Base-by-base conservation (phyloP, 53 echinoderm and acorn worm species). In the Glandiceps talaboti region DNA sequence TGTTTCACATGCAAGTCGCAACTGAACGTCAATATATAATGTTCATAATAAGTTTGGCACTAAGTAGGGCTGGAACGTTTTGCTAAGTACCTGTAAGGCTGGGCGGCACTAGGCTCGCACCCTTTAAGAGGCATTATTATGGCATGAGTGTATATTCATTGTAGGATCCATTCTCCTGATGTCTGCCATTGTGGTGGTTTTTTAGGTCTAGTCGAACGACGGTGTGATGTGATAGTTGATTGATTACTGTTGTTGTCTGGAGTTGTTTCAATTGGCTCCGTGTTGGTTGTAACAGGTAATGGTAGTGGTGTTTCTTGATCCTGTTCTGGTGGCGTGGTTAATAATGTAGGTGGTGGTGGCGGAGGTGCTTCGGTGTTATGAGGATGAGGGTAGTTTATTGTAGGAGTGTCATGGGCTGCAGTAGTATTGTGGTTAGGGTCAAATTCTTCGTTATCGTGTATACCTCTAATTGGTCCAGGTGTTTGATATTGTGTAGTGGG, bases 181-280 rank as follows among this genome's bases (percentile, higher is more conserved):
- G 1, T 32, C 32, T 78, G 79, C 79, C 32, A 32, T 32, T 32
- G 26, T 14, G 79, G 79, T 26, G 26, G 1, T 10, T 27, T 31
- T 26, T 78, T 78, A 0, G 26, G 28, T 76, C 32, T 78, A 0
- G 79, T 78, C 27, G 79, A 78, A 31, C 32, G 79, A 78, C 79
- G 79, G 27, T 30, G 26, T 1, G 31, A 0, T 27, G 27, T 14
- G 1, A 20, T 27, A 32, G 32, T 31, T 14, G 26, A 32, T 1
- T 30, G 32, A 25, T 32, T 31, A 31, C 6, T 20, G 20, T 1
- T 32, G 27, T 30, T 31, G 32, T 20, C 1, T 1, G 31, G 0
- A 32, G 1, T 20, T 12, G 20, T 20, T 20, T 45, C 6, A 45
- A 45, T 6, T 20, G 20, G 64, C 20, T 12, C 20, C 20, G 64